phyloP scores from a whole-genome alignment of 1,140 invertebrate genomes.

The Leptinotarsa defecta region DNA sequence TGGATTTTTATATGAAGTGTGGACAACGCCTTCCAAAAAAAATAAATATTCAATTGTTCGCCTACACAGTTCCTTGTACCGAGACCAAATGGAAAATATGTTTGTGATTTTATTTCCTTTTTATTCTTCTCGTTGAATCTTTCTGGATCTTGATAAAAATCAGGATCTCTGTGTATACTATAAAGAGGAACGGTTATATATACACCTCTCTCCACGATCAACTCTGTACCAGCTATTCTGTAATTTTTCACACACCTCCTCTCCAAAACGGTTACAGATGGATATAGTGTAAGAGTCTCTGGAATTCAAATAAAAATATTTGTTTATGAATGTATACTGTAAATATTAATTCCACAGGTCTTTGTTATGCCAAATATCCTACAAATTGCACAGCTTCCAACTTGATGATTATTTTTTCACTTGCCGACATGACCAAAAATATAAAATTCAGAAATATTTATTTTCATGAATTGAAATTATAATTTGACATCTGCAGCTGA shows the following conservation, averaged over 20 bases:
- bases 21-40: too few relatives aligned
- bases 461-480: too few relatives aligned
- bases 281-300: constrained; percentile 45
- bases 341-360: too few relatives aligned
- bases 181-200: constrained; percentile 64
- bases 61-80: constrained; percentile 66
- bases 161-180: constrained; percentile 66
- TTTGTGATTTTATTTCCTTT: constrained; percentile 48
- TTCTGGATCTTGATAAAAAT: constrained; percentile 64
- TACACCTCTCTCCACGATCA: constrained; percentile 65
- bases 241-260: constrained; percentile 57
- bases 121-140: constrained; percentile 58
- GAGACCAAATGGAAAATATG: constrained; percentile 65
- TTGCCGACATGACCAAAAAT: too few relatives aligned
- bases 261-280: constrained; percentile 51
- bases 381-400: too few relatives aligned
- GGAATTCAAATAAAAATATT: constrained; percentile 14
- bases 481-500: too few relatives aligned
- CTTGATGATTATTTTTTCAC: too few relatives aligned
- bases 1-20: too few relatives aligned
- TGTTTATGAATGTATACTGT: too few relatives aligned
- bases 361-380: too few relatives aligned
- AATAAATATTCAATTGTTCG: constrained; percentile 39
- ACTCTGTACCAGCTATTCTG: constrained; percentile 61
- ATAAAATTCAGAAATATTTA: too few relatives aligned